Percentiles rank a stretch among this genome's conserved stretches.
These are phyloP conservation scores for Carlito syrichta DNA, from an alignment of 2,113 vertebrate genomes.

Conservation along the genomic window DNA sequence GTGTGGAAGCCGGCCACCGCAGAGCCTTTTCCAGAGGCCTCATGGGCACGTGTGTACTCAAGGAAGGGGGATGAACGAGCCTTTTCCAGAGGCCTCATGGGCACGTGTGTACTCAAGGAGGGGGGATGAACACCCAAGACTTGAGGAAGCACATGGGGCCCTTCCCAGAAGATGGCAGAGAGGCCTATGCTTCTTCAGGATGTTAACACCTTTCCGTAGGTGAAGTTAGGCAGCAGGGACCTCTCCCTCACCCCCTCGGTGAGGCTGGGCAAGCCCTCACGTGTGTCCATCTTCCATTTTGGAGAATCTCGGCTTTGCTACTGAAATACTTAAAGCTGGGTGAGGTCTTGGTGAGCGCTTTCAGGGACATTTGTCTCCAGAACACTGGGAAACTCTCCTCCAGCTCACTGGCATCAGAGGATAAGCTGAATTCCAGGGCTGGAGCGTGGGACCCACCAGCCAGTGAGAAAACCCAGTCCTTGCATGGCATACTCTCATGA, in stretches of 20 bases:
- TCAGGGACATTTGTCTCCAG: neutral
- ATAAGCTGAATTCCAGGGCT: neutral
- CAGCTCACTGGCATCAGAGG: fast-evolving
- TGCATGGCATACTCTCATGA: fast-evolving
- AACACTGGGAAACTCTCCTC: neutral
- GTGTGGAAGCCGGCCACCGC: neutral
- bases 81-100: neutral
- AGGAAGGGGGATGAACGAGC: neutral
- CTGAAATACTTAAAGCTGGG: slow-evolving; percentile 74
- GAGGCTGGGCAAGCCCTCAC: slow-evolving; percentile 36
- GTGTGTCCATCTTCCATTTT: slow-evolving; percentile 62
- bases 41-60: neutral
- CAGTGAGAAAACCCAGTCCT: neutral
- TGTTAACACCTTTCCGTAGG: fast-evolving
- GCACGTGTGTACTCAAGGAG: fast-evolving
- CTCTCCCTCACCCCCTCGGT: neutral
- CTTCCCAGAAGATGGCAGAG: neutral
- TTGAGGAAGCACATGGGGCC: neutral
- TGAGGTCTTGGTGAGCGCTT: slow-evolving; percentile 59
- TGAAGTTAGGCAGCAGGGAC: neutral
- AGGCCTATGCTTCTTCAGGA: neutral
- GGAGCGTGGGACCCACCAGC: fast-evolving
- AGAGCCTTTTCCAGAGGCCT: neutral
- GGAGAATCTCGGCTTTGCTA: slow-evolving; percentile 61
- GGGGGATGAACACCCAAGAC: neutral